These are phyloP conservation scores for Centroberyx gerrardi DNA, from an alignment of 2,797 vertebrate genomes.

Conservation along the genomic window DNA sequence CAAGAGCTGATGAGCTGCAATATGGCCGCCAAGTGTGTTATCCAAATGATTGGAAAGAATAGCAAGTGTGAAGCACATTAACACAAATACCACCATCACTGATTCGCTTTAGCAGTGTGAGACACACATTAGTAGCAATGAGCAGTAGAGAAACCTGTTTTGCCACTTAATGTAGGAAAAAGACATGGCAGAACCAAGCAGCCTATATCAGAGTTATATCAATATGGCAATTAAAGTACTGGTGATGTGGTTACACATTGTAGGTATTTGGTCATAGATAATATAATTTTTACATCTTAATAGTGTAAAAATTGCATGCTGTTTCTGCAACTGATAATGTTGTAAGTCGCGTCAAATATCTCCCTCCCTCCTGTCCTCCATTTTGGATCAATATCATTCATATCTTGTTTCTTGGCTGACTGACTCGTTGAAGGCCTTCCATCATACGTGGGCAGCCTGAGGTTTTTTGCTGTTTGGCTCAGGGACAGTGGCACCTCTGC, in stretches of 20 bases:
- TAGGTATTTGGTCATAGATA: background rate
- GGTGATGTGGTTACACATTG: background rate
- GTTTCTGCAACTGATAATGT: background rate
- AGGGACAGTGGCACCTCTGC: slow-evolving; percentile 12
- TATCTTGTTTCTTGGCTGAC: slow-evolving; percentile 7
- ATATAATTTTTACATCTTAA: background rate
- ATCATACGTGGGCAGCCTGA: slow-evolving; percentile 25
- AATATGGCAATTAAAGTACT: background rate
- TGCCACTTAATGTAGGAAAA: background rate
- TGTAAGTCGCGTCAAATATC: background rate
- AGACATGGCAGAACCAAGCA: background rate
- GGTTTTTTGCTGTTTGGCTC: background rate
- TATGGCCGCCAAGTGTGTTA: too few relatives aligned
- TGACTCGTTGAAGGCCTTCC: slow-evolving; percentile 8
- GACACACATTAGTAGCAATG: background rate
- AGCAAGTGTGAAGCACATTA: too few relatives aligned
- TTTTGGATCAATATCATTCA: slow-evolving; percentile 10
- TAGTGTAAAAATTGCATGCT: background rate
- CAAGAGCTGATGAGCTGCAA: too few relatives aligned
- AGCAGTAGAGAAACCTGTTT: background rate
- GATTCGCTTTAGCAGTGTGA: background rate
- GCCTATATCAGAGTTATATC: background rate
- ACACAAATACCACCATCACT: too few relatives aligned
- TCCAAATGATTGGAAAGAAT: too few relatives aligned
- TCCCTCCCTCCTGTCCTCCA: background rate